Percentiles rank a stretch among this genome's conserved stretches.
Conservation (phyloP, 2,113 vertebrate genomes). For the Otis tarda region DNA sequence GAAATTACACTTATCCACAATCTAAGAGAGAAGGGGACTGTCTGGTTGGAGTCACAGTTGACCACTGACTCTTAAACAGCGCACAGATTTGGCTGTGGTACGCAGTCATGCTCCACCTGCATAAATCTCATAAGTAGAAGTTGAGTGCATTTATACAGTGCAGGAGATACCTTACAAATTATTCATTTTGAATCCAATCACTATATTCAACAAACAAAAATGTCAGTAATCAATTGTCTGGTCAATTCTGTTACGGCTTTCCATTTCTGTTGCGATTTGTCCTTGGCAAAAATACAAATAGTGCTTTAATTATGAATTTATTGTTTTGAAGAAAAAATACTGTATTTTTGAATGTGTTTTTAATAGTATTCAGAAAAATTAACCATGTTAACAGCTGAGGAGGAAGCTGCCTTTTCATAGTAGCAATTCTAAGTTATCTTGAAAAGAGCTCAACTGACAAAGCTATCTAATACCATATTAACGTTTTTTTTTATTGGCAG, state of each 20-base stretch:
- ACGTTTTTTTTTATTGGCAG: not conserved
- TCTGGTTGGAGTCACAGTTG: conserved; percentile 15
- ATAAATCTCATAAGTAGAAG: not conserved
- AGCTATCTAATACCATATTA: not conserved
- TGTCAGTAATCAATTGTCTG: not conserved
- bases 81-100: not conserved
- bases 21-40: not conserved
- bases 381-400: not conserved
- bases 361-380: not conserved
- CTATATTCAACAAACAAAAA: not conserved
- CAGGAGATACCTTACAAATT: not conserved
- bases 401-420: not conserved
- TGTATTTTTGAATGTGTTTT: not conserved
- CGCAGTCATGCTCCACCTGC: not conserved
- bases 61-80: not conserved
- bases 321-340: not conserved
- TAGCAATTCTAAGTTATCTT: not conserved
- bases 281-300: not conserved
- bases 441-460: not conserved
- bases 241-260: not conserved
- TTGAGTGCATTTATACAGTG: not conserved
- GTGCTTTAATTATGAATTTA: not conserved
- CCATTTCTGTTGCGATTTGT: not conserved
- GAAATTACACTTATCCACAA: not conserved
- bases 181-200: not conserved